phyloP scores from a whole-genome alignment of 2,113 vertebrate species.

The Xiphophorus maculatus region DNA sequence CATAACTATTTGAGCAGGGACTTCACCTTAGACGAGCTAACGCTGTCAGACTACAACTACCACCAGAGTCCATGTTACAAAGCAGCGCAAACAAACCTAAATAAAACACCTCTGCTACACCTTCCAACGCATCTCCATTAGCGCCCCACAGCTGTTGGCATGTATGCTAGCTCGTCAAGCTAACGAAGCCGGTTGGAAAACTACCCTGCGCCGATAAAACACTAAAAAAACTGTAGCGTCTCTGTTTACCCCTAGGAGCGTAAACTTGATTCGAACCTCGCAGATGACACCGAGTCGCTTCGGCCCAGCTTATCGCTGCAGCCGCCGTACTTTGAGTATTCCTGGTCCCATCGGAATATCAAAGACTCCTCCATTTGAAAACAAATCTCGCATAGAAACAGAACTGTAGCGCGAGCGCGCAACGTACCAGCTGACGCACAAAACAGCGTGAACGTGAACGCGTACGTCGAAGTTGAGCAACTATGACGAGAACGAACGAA shows the following conservation, averaged over 20 bases:
- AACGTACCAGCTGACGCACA: slow-evolving; percentile 58
- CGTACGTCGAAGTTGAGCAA: slow-evolving; percentile 57
- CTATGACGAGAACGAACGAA: slow-evolving; percentile 4
- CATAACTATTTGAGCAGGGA: slow-evolving; percentile 27
- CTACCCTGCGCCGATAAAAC: slow-evolving; percentile 3
- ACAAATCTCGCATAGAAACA: slow-evolving; percentile 56
- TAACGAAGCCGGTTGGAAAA: slow-evolving; percentile 53
- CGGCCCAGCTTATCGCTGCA: background rate
- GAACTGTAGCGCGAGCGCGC: slow-evolving; percentile 18
- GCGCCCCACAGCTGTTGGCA: slow-evolving; percentile 23
- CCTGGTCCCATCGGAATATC: slow-evolving; percentile 32
- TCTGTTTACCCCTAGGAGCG: background rate
- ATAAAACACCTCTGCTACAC: background rate
- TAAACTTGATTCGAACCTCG: background rate
- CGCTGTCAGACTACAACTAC: background rate
- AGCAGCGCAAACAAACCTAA: background rate
- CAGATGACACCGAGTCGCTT: background rate
- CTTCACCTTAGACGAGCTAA: background rate
- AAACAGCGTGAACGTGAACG: slow-evolving; percentile 55
- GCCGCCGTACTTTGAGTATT: slow-evolving; percentile 22
- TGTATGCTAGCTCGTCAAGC: slow-evolving; percentile 48
- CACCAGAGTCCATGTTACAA: background rate
- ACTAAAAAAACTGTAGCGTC: slow-evolving; percentile 10
- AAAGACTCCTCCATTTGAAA: slow-evolving; percentile 47
- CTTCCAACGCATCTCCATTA: background rate